Conservation (phyloP, 2,113 vertebrate genomes). For the Mobula birostris region DNA sequence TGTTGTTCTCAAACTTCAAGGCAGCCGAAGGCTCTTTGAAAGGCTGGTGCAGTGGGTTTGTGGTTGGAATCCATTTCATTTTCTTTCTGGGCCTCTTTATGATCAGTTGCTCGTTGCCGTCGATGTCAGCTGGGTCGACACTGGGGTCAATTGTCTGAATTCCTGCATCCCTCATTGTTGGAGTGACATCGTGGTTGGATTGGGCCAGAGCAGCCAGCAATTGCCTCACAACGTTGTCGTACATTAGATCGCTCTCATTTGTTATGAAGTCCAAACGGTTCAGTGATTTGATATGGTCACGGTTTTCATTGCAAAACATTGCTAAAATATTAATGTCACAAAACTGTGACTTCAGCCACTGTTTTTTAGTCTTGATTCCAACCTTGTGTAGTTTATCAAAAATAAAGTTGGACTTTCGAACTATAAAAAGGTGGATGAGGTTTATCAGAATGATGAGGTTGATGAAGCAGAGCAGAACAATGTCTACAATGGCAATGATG, state of each 20-base stretch:
- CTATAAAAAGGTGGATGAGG: conserved; percentile 90
- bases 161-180: conserved; percentile 83
- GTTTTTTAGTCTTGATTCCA: conserved; percentile 87
- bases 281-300: conserved; percentile 96
- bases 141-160: conserved; percentile 84
- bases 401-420: conserved; percentile 97
- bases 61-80: conserved; percentile 89
- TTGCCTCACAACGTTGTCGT: conserved; percentile 96
- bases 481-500: conserved; percentile 89
- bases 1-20: conserved; percentile 79
- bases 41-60: conserved; percentile 87
- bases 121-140: conserved; percentile 74
- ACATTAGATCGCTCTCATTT: conserved; percentile 97
- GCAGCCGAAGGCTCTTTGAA: conserved; percentile 86
- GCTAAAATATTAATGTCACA: conserved; percentile 98
- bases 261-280: conserved; percentile 98
- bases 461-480: conserved; percentile 83
- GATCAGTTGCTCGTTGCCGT: conserved; percentile 72
- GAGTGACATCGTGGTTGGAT: conserved; percentile 90
- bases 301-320: conserved; percentile 98
- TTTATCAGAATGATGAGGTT: conserved; percentile 93
- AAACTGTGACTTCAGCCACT: conserved; percentile 97
- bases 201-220: conserved; percentile 87
- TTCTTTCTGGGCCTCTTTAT: conserved; percentile 91
- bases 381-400: conserved; percentile 98